Conservation (phyloP, 2,888 invertebrate genomes). For the Mimachlamys varia region DNA sequence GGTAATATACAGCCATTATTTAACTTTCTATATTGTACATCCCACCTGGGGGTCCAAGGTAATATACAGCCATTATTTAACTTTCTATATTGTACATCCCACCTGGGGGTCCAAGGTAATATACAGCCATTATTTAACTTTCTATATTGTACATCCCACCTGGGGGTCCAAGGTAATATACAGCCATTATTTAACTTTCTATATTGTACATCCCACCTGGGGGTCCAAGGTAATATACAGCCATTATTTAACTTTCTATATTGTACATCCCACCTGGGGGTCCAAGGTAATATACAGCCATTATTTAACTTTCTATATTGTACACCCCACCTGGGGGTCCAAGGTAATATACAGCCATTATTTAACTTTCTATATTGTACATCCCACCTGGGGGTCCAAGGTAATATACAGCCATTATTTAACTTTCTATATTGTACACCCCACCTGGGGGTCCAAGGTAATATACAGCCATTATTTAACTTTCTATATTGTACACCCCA, state of each 20-base stretch:
- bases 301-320: conserved; percentile 96
- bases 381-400: conserved; percentile 98
- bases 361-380: conserved; percentile 97
- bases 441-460: conserved; percentile 98
- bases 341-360: too few species aligned
- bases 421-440: conserved; percentile 97
- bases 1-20: too few species aligned
- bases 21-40: conserved; percentile 97
- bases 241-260: conserved; percentile 97
- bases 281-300: conserved; percentile 96
- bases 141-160: conserved; percentile 97
- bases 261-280: conserved; percentile 98
- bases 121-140: too few species aligned
- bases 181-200: too few species aligned
- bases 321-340: conserved; percentile 98
- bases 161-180: conserved; percentile 98
- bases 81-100: conserved; percentile 97
- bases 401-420: too few species aligned
- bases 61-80: too few species aligned
- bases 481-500: conserved; percentile 97
- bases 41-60: conserved; percentile 99
- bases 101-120: conserved; percentile 98
- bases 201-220: conserved; percentile 97
- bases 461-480: too few species aligned
- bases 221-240: conserved; percentile 98